These are phyloP conservation scores for Megastigmus dorsalis DNA, from an alignment of 2,888 invertebrate species.

Conservation along the genomic window DNA sequence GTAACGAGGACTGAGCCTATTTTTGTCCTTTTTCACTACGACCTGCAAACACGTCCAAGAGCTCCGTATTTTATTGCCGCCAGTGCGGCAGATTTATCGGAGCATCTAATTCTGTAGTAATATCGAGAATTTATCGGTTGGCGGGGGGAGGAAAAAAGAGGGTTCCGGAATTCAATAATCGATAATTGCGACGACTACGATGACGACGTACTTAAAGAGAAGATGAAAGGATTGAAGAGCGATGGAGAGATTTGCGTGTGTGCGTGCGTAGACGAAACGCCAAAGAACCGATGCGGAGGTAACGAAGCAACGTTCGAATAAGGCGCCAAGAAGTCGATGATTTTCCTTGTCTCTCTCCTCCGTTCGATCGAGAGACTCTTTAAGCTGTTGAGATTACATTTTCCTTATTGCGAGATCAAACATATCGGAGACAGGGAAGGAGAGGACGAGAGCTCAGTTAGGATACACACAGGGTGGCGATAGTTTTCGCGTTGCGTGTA, in stretches of 20 bases:
- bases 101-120: too few species aligned
- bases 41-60: not conserved
- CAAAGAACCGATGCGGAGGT: slow-evolving; percentile 33
- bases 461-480: not conserved
- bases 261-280: slow-evolving; percentile 15
- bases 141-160: not conserved
- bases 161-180: not conserved
- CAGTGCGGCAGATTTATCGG: not conserved
- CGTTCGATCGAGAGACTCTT: slow-evolving; percentile 1
- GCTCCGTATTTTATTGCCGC: not conserved
- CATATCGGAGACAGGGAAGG: not conserved
- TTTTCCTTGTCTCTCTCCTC: not conserved
- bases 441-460: not conserved
- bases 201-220: slow-evolving; percentile 27
- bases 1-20: not conserved
- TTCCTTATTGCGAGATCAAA: not conserved
- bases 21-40: not conserved
- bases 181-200: not conserved
- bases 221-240: not conserved
- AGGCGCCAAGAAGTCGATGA: not conserved
- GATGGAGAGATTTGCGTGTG: not conserved
- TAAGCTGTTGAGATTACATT: not conserved
- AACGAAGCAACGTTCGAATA: not conserved
- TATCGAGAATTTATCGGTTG: not conserved
- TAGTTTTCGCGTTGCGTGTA: slow-evolving; percentile 1